Conservation (phyloP, 2,888 invertebrate genomes). For the Ryuthela nishihirai region DNA sequence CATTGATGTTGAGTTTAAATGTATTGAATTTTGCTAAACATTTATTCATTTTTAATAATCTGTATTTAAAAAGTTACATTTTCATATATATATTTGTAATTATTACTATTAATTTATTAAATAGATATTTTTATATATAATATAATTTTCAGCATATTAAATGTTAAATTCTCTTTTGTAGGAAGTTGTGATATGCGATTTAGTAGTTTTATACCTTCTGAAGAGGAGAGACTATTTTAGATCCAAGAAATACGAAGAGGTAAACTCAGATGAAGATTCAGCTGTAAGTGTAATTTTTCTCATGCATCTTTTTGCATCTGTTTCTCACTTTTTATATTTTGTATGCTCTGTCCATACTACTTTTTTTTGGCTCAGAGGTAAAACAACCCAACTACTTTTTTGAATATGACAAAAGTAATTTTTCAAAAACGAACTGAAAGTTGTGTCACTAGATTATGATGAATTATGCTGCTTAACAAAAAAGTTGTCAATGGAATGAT, state of each 20-base stretch:
- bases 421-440: too few species aligned
- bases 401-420: too few species aligned
- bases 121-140: background rate
- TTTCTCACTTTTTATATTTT: too few species aligned
- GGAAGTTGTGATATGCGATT: constrained; percentile 54
- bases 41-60: background rate
- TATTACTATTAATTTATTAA: background rate
- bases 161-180: constrained; percentile 42
- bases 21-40: background rate
- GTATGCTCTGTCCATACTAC: too few species aligned
- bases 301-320: too few species aligned
- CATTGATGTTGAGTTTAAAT: too few species aligned
- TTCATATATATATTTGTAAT: background rate
- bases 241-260: constrained; percentile 45
- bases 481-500: too few species aligned
- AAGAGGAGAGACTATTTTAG: constrained; percentile 49
- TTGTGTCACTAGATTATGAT: too few species aligned
- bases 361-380: too few species aligned
- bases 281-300: too few species aligned
- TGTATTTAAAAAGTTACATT: background rate
- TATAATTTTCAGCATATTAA: background rate
- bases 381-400: too few species aligned
- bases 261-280: constrained; percentile 17
- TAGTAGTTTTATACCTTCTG: constrained; percentile 52
- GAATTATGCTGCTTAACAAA: too few species aligned